Conservation (phyloP, 2,888 invertebrate species). For the Nycteola revayana region DNA sequence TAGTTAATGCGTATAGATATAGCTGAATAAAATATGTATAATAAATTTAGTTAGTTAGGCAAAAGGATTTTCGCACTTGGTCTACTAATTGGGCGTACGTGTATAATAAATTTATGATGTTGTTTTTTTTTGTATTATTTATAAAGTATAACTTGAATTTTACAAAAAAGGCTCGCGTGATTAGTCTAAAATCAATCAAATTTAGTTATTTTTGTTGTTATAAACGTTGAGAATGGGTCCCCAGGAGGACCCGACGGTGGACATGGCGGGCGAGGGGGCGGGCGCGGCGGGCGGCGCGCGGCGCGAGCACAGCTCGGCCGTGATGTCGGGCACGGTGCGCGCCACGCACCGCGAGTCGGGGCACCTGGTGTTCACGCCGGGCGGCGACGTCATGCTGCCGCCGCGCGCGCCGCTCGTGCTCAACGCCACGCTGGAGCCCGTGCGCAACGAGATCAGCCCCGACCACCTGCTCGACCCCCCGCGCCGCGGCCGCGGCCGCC, state of each 20-base stretch:
- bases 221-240: too few relatives aligned
- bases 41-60: too few relatives aligned
- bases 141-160: too few relatives aligned
- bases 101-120: too few relatives aligned
- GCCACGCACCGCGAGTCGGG: constrained; percentile 76
- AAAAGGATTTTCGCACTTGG: too few relatives aligned
- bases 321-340: constrained; percentile 77
- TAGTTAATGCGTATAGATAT: too few relatives aligned
- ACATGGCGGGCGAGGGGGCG: constrained; percentile 58
- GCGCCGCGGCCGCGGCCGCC: constrained; percentile 72
- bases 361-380: constrained; percentile 69
- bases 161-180: too few relatives aligned
- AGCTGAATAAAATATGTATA: too few relatives aligned
- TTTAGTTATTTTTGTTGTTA: too few relatives aligned
- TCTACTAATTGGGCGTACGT: too few relatives aligned
- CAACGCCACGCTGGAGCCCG: constrained; percentile 46
- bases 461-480: constrained; percentile 57
- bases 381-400: constrained; percentile 76
- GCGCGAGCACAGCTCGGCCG: constrained; percentile 65
- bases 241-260: constrained; percentile 77
- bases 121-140: too few relatives aligned
- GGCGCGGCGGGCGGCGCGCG: constrained; percentile 45
- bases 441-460: constrained; percentile 41
- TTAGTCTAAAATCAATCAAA: too few relatives aligned
- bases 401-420: constrained; percentile 52